Evolutionary conservation across 2,797 vertebrate genomes (phyloP).

Genomic region (Myiothlypis chrysogaster): DNA sequence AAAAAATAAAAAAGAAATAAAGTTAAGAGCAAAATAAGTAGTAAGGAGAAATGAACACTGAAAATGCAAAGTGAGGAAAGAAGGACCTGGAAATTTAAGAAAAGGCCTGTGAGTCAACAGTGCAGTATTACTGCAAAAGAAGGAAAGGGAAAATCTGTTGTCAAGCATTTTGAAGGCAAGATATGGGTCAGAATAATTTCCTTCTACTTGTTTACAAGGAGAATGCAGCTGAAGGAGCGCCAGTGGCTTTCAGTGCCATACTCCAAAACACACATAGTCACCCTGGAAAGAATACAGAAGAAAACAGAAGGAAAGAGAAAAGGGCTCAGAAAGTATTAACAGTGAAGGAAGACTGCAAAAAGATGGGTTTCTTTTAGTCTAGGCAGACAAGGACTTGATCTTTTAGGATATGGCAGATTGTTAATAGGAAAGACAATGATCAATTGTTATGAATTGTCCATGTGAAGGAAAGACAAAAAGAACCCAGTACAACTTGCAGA

Average conservation of each 20-base stretch:
- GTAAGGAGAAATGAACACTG: neutral
- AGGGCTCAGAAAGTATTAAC: neutral
- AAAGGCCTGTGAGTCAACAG: neutral
- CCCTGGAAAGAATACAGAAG: neutral
- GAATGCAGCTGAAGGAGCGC: neutral
- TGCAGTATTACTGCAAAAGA: neutral
- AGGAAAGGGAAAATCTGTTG: neutral
- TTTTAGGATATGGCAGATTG: neutral
- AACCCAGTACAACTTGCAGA: neutral
- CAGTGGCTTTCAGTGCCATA: neutral
- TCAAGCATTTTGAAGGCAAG: neutral
- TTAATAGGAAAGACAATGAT: neutral
- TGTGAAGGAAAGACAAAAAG: neutral
- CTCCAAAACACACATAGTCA: neutral
- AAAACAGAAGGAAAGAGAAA: neutral
- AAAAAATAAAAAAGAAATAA: neutral
- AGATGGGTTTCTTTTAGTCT: neutral
- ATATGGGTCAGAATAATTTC: neutral
- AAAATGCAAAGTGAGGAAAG: neutral
- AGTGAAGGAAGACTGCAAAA: neutral
- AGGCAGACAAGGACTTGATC: neutral
- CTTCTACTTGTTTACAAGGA: neutral
- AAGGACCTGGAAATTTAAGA: neutral
- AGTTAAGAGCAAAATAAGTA: neutral
- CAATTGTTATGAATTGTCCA: neutral